These are phyloP conservation scores for Leptestheria dahalacensis DNA, from an alignment of 1,140 invertebrate species.

Conservation along the genomic window DNA sequence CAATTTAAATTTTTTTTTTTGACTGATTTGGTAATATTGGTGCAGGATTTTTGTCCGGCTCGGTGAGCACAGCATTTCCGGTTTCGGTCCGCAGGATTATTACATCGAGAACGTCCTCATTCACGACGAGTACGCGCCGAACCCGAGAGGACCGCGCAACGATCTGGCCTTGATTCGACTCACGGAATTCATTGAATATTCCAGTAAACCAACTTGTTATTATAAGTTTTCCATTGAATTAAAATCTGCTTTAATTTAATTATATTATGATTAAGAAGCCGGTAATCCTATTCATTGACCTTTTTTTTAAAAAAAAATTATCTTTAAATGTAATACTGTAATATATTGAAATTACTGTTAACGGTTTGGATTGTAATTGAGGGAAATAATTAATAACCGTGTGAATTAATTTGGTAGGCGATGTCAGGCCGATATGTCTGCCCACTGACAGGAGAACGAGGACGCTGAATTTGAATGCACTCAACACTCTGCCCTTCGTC, in stretches of 20 bases:
- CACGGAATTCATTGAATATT: neutral
- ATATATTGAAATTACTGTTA: no score
- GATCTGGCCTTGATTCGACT: conserved; percentile 1
- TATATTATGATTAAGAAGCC: no score
- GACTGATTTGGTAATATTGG: neutral
- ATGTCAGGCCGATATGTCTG: conserved; percentile 3
- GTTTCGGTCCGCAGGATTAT: conserved; percentile 3
- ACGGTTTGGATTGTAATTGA: no score
- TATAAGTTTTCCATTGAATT: neutral
- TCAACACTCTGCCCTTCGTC: neutral
- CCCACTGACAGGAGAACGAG: neutral
- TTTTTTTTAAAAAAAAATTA: no score
- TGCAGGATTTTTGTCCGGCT: conserved; percentile 5
- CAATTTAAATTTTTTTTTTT: neutral
- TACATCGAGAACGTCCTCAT: conserved; percentile 3
- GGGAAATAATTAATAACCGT: no score
- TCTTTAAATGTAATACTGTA: no score
- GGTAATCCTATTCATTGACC: no score
- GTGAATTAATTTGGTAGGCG: conserved; percentile 1
- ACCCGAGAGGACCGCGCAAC: neutral
- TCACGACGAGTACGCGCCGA: neutral
- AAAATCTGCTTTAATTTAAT: no score
- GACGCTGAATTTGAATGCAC: neutral
- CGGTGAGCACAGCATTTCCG: neutral
- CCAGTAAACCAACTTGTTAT: neutral